Percentiles rank a stretch among this genome's conserved stretches.
Evolutionary conservation across 2,113 vertebrate species (phyloP).

Genomic region (Rhea pennata): DNA sequence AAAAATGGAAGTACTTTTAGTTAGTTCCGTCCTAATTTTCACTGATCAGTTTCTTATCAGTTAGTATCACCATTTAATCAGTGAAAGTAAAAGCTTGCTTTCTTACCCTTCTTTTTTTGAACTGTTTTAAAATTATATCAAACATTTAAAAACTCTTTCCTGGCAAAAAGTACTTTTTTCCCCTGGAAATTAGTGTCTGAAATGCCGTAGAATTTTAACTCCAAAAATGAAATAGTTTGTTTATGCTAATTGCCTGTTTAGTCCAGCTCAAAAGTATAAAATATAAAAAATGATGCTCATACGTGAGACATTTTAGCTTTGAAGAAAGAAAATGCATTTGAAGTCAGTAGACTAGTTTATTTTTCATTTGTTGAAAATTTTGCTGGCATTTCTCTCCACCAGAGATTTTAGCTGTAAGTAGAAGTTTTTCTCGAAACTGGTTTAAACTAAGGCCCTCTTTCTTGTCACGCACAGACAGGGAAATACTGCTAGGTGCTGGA

Average conservation of each 20-base stretch:
- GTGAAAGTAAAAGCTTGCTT: not conserved
- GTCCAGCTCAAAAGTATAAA: not conserved
- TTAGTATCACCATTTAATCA: not conserved
- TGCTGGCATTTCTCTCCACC: conserved; percentile 15
- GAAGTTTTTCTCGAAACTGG: conserved; percentile 64
- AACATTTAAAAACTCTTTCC: not conserved
- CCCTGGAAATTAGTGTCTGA: accelerated
- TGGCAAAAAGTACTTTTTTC: accelerated
- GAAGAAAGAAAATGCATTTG: not conserved
- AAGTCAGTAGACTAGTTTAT: not conserved
- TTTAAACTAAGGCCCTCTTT: conserved; percentile 71
- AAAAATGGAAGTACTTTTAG: no score
- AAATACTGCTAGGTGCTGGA: conserved; percentile 71
- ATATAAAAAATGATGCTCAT: not conserved
- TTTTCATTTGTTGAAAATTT: not conserved
- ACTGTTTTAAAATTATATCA: not conserved
- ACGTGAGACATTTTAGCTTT: not conserved
- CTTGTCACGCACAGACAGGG: conserved; percentile 77
- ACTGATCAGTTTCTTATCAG: not conserved
- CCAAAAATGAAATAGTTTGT: not conserved
- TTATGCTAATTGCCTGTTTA: not conserved
- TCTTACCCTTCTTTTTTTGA: not conserved
- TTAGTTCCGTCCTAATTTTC: not conserved
- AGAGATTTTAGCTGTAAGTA: conserved; percentile 63
- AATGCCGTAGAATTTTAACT: not conserved